Conservation (phyloP, 2,113 vertebrate species). For the Hippopotamus amphibius region DNA sequence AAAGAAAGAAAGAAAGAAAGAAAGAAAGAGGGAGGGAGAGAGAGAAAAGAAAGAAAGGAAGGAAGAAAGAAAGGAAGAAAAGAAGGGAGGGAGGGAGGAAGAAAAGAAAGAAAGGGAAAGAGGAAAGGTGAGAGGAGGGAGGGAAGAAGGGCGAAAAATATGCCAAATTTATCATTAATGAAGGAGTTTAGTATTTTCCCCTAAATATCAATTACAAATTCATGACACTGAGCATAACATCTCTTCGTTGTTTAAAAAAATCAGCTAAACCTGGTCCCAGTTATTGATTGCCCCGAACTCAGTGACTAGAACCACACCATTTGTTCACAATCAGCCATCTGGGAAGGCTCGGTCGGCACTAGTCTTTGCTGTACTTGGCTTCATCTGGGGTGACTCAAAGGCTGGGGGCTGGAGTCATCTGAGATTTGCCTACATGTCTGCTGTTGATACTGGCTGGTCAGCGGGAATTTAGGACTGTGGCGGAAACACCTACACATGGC, state of each 20-base stretch:
- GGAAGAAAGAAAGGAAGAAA: accelerated
- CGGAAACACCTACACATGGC: neutral
- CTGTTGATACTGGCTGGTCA: neutral
- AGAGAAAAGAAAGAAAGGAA: accelerated
- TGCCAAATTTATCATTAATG: neutral
- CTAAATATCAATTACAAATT: neutral
- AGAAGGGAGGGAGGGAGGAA: no score
- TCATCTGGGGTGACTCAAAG: neutral
- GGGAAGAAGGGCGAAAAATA: neutral
- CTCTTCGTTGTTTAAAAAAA: neutral
- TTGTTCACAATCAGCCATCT: neutral
- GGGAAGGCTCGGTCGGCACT: neutral
- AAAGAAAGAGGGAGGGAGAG: no score
- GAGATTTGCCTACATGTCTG: neutral
- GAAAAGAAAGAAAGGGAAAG: accelerated
- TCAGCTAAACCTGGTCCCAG: neutral
- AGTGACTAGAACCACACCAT: neutral
- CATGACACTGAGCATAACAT: neutral
- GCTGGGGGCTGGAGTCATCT: neutral
- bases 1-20: neutral
- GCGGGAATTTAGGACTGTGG: neutral
- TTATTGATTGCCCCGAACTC: neutral
- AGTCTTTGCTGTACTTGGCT: neutral
- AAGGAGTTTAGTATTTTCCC: neutral
- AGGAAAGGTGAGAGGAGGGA: no score